Conservation (phyloP, 2,888 invertebrate species). For the Drosophila nr. perissopoda region DNA sequence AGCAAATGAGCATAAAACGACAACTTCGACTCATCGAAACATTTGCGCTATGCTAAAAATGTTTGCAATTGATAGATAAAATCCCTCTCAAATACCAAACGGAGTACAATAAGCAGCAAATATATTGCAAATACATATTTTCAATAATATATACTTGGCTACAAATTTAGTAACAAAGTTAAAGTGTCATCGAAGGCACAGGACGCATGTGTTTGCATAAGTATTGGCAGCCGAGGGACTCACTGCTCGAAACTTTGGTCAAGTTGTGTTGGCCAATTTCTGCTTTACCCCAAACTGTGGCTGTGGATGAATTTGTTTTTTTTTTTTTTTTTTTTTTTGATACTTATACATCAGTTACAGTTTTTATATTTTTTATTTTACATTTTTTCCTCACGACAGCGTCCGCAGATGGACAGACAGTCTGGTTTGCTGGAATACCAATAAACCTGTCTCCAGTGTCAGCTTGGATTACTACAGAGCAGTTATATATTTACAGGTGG, state of each 20-base stretch:
- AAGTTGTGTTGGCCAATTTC: neutral
- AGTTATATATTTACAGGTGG: neutral
- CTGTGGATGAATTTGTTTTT: no score
- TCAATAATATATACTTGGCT: neutral
- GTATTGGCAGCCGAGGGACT: slow-evolving; percentile 28
- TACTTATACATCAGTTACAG: no score
- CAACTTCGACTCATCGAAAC: slow-evolving; percentile 11
- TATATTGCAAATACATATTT: slow-evolving; percentile 4
- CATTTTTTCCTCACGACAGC: neutral
- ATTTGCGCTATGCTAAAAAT: slow-evolving; percentile 11
- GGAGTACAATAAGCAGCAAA: neutral
- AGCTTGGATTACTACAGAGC: neutral
- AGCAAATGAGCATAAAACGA: slow-evolving; percentile 58
- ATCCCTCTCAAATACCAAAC: neutral
- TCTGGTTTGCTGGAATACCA: neutral
- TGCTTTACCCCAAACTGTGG: no score
- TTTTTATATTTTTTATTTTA: no score
- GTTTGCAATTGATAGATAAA: slow-evolving; percentile 8
- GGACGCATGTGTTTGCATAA: slow-evolving; percentile 1
- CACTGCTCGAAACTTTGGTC: neutral
- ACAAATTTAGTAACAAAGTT: neutral
- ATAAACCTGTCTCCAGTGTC: neutral
- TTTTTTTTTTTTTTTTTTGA: no score
- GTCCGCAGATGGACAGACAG: neutral
- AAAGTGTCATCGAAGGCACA: neutral